Evolutionary conservation across 1,140 invertebrate genomes (phyloP).

Genomic region (Neotoxoptera formosana): DNA sequence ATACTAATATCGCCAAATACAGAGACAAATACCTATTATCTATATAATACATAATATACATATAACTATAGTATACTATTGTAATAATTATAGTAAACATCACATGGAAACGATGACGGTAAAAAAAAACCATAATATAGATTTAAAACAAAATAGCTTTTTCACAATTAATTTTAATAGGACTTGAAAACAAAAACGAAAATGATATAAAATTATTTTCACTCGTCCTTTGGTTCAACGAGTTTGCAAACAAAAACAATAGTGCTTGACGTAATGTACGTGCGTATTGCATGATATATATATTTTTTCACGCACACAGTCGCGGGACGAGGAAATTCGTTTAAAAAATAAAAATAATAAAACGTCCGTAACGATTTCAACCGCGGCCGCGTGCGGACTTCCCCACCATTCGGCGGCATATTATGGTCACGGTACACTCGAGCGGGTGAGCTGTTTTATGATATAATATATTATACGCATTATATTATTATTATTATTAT

Average conservation of each 20-base stretch:
- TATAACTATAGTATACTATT: too few species aligned
- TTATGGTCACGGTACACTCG: neutral
- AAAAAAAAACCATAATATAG: neutral
- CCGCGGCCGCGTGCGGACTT: neutral
- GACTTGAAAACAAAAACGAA: slow-evolving; percentile 1
- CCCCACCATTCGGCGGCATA: neutral
- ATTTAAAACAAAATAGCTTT: slow-evolving; percentile 15
- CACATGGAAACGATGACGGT: neutral
- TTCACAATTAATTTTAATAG: neutral
- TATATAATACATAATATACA: neutral
- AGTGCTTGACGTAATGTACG: neutral
- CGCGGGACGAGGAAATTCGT: neutral
- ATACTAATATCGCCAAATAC: neutral
- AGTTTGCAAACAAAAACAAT: slow-evolving; percentile 5
- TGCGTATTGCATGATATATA: neutral
- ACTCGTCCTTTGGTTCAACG: neutral
- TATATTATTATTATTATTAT: neutral
- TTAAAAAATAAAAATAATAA: neutral
- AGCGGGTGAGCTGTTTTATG: neutral
- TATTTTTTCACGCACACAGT: neutral
- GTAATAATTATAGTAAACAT: too few species aligned
- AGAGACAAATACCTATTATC: neutral
- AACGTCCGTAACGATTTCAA: neutral
- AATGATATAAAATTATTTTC: neutral
- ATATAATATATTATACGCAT: neutral